Base-by-base conservation (phyloP, 2,113 vertebrate species). In the Patagioenas fasciata region DNA sequence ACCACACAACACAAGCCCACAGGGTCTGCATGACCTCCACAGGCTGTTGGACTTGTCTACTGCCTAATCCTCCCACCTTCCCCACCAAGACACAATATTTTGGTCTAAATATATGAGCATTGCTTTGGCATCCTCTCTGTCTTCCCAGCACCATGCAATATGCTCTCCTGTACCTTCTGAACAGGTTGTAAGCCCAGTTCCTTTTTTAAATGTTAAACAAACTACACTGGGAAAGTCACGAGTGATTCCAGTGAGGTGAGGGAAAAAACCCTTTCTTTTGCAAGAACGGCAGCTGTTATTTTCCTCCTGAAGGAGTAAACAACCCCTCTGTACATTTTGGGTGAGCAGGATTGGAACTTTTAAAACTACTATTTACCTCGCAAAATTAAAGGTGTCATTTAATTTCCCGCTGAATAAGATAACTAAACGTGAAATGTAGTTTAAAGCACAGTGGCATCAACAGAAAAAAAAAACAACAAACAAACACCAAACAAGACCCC, bases 41-140 rank as follows among this genome's bases (percentile, higher is more conserved):
- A 2, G 53, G 24, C 13, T 57, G 57, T 18, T 24, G 47, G 51
- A 10, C 20, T 3, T 29, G 23, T 10, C 13, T 2, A 2, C 47
- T 47, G 73, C 19, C 58, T 16, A 14, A 42, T 0, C 8, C 5
- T 8, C 1, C 11, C 4, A 2, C 5, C 6, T 28, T 56, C 29
- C 31, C 15, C 65, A 25, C 40, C 32, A 29, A 72, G 31, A 74
- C 13, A 23, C 15, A 23, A 0, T 9, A 62, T 48, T 85, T n/a
- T 0, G 0, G 50, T 15, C 36, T 58, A 85, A 90, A 83, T 58
- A 62, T 0, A n/a, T 10, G 29, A 51, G n/a, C 0, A 0, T 4
- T 28, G 57, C 28, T 79, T 62, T 48, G 78, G 78, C 47, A 85
- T 36, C 24, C 56, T 26, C 38, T 42, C 42, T 0, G 0, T 31